A percentile compares a stretch with the other conserved stretches of the same genome.
Evolutionary conservation across 2,113 vertebrate genomes (phyloP).

Genomic region (Oreochromis spilurus): DNA sequence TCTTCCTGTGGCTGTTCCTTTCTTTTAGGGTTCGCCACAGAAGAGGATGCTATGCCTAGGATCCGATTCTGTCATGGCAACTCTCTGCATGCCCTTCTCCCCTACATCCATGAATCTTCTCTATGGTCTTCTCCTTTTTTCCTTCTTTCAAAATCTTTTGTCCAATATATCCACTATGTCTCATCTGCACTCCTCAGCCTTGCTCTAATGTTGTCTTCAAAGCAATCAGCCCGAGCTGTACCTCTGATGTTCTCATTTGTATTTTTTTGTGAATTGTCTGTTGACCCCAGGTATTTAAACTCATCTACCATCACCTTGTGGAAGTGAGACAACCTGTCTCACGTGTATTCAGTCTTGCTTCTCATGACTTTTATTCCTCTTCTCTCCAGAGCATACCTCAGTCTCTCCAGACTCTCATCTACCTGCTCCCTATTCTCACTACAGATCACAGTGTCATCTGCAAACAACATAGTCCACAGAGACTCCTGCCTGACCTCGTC

Average conservation of each 20-base stretch:
- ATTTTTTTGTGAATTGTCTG: background rate
- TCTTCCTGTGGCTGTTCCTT: background rate
- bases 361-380: background rate
- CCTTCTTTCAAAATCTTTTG: background rate
- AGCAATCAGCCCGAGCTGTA: background rate
- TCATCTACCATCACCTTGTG: background rate
- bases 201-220: background rate
- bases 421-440: background rate
- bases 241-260: background rate
- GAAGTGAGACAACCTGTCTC: background rate
- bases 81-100: background rate
- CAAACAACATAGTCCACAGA: background rate
- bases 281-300: background rate
- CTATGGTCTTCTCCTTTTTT: background rate
- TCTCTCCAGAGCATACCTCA: background rate
- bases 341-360: background rate
- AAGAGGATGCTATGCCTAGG: background rate
- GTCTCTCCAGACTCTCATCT: background rate
- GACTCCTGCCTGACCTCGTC: background rate
- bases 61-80: background rate
- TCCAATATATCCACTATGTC: background rate
- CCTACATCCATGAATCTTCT: background rate
- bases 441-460: background rate
- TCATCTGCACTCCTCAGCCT: background rate
- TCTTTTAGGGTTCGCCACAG: background rate